Conservation (phyloP, 1,140 invertebrate species). For the Lordiphosa clarofinis region DNA sequence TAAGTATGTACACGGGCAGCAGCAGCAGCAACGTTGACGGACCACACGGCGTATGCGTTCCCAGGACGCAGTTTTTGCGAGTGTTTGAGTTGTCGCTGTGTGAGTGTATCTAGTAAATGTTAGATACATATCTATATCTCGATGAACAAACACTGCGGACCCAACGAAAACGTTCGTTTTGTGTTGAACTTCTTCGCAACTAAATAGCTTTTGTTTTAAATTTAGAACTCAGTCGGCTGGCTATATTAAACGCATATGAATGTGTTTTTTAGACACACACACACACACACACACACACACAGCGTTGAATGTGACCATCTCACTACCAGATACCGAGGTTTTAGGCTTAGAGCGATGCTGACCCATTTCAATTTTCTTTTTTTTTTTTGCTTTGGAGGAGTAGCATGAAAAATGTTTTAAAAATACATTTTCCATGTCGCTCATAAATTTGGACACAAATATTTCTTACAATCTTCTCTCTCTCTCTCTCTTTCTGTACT, state of each 20-base stretch:
- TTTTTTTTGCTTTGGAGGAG: constrained; percentile 41
- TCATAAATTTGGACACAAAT: constrained; percentile 61
- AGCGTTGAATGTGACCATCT: constrained; percentile 8
- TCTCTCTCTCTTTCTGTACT: constrained; percentile 12
- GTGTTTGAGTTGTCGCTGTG: constrained; percentile 8
- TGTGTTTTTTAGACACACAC: constrained; percentile 57
- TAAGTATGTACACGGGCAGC: constrained; percentile 2
- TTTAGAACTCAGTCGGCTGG: constrained; percentile 62
- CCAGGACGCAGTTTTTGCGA: constrained; percentile 48
- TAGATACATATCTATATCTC: constrained; percentile 39
- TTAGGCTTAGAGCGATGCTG: background rate
- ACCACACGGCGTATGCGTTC: constrained; percentile 70
- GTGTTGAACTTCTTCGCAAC: constrained; percentile 78
- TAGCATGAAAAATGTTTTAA: constrained; percentile 59
- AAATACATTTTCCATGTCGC: constrained; percentile 64
- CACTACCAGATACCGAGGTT: no score
- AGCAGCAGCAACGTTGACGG: no score
- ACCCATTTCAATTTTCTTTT: constrained; percentile 17
- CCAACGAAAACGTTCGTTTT: constrained; percentile 33
- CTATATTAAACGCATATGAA: constrained; percentile 78
- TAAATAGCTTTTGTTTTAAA: constrained; percentile 79
- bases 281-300: no score
- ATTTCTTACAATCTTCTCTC: constrained; percentile 35
- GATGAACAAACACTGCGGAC: constrained; percentile 26
- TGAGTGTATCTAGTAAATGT: constrained; percentile 62